phyloP scores from a whole-genome alignment of 2,797 vertebrate genomes.

The Pipistrellus kuhlii region DNA sequence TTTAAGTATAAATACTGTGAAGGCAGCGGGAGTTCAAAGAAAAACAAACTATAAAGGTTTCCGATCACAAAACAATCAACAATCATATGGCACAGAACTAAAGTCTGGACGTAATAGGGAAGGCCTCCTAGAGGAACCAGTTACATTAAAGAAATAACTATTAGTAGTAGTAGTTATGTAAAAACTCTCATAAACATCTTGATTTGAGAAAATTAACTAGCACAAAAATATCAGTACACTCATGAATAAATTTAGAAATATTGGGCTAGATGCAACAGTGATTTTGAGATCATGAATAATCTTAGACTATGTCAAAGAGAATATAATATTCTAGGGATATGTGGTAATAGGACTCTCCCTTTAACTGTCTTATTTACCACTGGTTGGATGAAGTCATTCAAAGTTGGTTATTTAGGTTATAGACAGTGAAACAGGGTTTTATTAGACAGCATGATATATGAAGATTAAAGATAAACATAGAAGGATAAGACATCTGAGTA shows the following conservation, averaged over 20 bases:
- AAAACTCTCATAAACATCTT: slow-evolving; percentile 18
- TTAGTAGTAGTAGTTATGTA: not conserved
- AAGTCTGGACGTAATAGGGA: not conserved
- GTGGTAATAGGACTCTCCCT: not conserved
- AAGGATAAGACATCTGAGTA: not conserved
- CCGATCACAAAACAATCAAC: not conserved
- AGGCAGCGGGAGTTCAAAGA: not conserved
- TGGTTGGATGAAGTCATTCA: not conserved
- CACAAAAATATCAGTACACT: not conserved
- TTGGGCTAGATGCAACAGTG: not conserved
- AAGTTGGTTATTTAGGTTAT: slow-evolving; percentile 5
- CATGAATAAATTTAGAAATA: not conserved
- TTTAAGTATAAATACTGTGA: not conserved
- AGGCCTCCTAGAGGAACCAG: not conserved
- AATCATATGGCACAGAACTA: not conserved
- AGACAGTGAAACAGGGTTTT: not conserved
- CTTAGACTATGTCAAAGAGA: not conserved
- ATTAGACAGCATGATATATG: not conserved
- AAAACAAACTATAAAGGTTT: slow-evolving; percentile 13
- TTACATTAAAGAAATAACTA: not conserved
- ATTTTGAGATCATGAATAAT: not conserved
- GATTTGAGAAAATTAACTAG: slow-evolving; percentile 1
- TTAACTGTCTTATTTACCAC: not conserved
- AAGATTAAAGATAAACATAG: not conserved
- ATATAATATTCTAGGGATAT: slow-evolving; percentile 8